A percentile compares a stretch with the other conserved stretches of the same genome.
These are phyloP conservation scores for Neodon shergylaensis DNA, from an alignment of 2,113 vertebrate species.

Conservation along the genomic window DNA sequence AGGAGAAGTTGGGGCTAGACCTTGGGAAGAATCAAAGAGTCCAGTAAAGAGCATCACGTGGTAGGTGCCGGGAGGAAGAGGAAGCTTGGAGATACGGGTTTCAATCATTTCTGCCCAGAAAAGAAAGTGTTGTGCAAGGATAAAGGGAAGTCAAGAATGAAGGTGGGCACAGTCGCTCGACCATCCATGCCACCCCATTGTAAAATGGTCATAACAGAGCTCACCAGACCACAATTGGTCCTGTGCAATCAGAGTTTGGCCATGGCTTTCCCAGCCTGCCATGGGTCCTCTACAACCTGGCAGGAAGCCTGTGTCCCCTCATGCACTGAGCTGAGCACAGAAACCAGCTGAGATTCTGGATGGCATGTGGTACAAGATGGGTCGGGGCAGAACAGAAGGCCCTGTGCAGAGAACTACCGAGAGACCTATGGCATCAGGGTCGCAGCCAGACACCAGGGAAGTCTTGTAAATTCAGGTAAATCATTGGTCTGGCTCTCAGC, in stretches of 20 bases:
- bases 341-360: neutral
- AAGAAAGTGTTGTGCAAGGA: neutral
- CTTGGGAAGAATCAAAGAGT: neutral
- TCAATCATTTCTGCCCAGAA: neutral
- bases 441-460: neutral
- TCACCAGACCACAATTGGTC: neutral
- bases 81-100: neutral
- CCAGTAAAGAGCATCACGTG: neutral
- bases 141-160: neutral
- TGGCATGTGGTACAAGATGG: neutral
- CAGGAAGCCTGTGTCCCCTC: neutral
- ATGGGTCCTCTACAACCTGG: neutral
- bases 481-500: neutral
- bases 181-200: neutral
- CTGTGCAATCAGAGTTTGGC: neutral
- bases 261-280: neutral
- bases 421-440: neutral
- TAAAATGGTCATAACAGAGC: neutral
- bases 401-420: neutral
- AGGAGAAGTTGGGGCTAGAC: neutral
- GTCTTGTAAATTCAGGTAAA: neutral
- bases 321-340: neutral
- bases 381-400: neutral
- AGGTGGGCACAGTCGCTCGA: neutral
- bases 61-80: neutral